phyloP scores from a whole-genome alignment of 2,888 invertebrate species.

The Pollenia angustigena region DNA sequence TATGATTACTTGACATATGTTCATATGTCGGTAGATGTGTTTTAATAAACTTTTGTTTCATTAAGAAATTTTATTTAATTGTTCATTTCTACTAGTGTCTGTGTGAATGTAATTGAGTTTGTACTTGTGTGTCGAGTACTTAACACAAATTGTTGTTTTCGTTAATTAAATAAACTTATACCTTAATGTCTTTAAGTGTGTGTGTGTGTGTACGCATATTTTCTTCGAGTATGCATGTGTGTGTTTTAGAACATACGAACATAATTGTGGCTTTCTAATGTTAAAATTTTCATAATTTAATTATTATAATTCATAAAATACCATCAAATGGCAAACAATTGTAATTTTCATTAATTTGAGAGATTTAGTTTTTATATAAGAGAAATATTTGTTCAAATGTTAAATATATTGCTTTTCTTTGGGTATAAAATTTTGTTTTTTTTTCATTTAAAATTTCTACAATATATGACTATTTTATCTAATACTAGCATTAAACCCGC shows the following conservation, averaged over 20 bases:
- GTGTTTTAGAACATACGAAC: conserved; percentile 28
- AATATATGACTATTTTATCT: no score
- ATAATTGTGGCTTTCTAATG: conserved; percentile 48
- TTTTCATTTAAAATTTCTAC: no score
- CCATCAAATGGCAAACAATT: conserved; percentile 31
- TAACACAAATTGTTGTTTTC: conserved; percentile 54
- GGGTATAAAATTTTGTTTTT: no score
- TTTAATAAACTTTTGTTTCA: conserved; percentile 55
- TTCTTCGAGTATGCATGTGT: neutral
- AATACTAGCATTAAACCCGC: no score
- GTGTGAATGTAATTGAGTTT: neutral
- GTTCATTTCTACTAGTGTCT: conserved; percentile 40
- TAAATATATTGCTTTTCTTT: no score
- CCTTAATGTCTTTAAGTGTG: conserved; percentile 46
- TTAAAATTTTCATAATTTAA: conserved; percentile 40
- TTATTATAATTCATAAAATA: conserved; percentile 25
- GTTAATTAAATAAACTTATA: conserved; percentile 68
- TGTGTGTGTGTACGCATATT: neutral
- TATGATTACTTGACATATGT: conserved; percentile 12
- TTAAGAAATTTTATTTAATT: conserved; percentile 65
- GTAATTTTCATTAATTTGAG: conserved; percentile 12
- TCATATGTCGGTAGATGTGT: neutral
- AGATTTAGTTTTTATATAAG: neutral
- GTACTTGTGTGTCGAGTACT: conserved; percentile 23
- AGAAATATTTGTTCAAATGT: no score